These are phyloP conservation scores for Camponotus floridanus DNA, from an alignment of 1,140 invertebrate species.

Conservation along the genomic window DNA sequence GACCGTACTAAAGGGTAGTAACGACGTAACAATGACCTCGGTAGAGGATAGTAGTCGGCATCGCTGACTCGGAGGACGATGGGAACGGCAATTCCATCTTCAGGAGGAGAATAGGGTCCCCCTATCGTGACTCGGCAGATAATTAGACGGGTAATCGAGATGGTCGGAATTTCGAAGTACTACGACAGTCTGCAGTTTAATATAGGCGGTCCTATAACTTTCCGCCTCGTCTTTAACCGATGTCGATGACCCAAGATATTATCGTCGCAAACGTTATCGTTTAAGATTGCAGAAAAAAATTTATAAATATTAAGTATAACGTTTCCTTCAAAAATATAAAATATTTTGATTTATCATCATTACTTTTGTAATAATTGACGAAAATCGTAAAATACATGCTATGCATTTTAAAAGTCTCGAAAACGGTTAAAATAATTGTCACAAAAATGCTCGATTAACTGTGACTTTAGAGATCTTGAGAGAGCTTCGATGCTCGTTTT, in stretches of 20 bases:
- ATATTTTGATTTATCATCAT: neutral
- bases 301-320: neutral
- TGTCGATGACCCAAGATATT: slow-evolving; percentile 71
- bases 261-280: slow-evolving; percentile 65
- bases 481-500: slow-evolving; percentile 40
- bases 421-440: neutral
- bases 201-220: slow-evolving; percentile 47
- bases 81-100: slow-evolving; percentile 80
- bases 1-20: slow-evolving; percentile 81
- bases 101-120: slow-evolving; percentile 77
- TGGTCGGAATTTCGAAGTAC: slow-evolving; percentile 76
- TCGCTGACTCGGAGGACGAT: slow-evolving; percentile 76
- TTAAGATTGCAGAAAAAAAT: slow-evolving; percentile 23
- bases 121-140: slow-evolving; percentile 78
- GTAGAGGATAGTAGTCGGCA: slow-evolving; percentile 68
- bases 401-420: neutral
- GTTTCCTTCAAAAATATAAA: neutral
- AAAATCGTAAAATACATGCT: neutral
- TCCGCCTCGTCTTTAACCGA: slow-evolving; percentile 8
- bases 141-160: slow-evolving; percentile 85
- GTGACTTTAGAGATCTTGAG: slow-evolving; percentile 2
- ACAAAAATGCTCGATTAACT: neutral
- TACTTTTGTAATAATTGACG: neutral
- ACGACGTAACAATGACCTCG: slow-evolving; percentile 85
- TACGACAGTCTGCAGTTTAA: slow-evolving; percentile 71